Conservation (phyloP, 2,888 invertebrate species). For the Cataglyphis altisquamis region DNA sequence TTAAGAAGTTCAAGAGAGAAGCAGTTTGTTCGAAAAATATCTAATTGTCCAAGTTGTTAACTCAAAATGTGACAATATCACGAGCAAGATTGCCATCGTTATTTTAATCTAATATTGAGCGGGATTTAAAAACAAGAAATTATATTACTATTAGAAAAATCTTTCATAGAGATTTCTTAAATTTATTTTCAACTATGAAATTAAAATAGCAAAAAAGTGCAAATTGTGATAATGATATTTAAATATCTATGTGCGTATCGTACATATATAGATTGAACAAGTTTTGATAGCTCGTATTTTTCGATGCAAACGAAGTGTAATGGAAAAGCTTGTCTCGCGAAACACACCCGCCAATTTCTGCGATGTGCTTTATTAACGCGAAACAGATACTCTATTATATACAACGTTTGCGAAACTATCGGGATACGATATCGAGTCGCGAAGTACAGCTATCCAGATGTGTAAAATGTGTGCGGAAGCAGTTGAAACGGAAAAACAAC, state of each 20-base stretch:
- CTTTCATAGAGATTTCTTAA: not conserved
- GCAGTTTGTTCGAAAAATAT: not conserved
- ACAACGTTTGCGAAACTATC: slow-evolving; percentile 47
- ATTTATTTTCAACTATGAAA: not conserved
- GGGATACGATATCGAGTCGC: slow-evolving; percentile 40
- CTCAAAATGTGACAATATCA: not conserved
- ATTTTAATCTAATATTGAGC: not conserved
- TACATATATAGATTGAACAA: not conserved
- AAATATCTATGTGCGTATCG: not conserved
- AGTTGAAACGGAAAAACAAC: slow-evolving; percentile 53
- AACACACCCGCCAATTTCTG: slow-evolving; percentile 59
- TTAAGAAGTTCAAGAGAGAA: slow-evolving; percentile 16
- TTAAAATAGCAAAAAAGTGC: not conserved
- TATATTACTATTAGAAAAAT: not conserved
- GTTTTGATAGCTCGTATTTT: slow-evolving; percentile 43
- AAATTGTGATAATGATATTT: not conserved
- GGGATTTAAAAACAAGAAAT: not conserved
- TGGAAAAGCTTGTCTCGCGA: slow-evolving; percentile 39
- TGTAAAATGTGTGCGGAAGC: slow-evolving; percentile 42
- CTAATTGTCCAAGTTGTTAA: not conserved
- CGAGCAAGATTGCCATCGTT: not conserved
- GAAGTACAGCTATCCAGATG: slow-evolving; percentile 39
- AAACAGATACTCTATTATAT: slow-evolving; percentile 66
- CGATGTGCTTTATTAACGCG: slow-evolving; percentile 65
- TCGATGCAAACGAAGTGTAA: slow-evolving; percentile 46